Conservation (phyloP, 2,888 invertebrate species). For the Shargacucullia verbasci region DNA sequence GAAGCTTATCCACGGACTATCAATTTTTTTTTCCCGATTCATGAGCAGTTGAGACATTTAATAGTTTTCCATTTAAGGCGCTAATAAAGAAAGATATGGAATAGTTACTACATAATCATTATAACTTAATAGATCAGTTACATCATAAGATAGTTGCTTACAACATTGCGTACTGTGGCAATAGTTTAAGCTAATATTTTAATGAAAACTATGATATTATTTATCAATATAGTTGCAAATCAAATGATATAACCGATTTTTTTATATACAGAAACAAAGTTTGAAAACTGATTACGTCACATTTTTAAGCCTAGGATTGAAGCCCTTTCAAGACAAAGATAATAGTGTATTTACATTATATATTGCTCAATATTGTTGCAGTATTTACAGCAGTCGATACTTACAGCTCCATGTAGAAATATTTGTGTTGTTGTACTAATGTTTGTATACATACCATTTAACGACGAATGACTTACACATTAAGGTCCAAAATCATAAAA, state of each 20-base stretch:
- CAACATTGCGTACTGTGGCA: no score
- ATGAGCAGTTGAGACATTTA: no score
- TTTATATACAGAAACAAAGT: constrained; percentile 31
- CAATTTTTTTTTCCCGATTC: no score
- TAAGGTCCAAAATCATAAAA: constrained; percentile 51
- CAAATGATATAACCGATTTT: constrained; percentile 14
- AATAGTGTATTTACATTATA: constrained; percentile 64
- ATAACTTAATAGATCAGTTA: neutral
- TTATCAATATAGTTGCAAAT: no score
- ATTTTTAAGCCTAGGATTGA: constrained; percentile 60
- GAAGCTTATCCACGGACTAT: no score
- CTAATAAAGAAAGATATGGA: no score
- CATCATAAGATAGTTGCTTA: neutral
- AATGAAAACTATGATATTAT: no score
- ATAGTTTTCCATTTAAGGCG: no score
- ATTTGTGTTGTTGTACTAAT: constrained; percentile 51
- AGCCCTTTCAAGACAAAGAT: constrained; percentile 67
- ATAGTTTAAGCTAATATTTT: no score
- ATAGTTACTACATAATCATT: neutral
- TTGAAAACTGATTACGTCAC: constrained; percentile 26
- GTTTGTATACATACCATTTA: constrained; percentile 71
- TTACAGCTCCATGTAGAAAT: constrained; percentile 51
- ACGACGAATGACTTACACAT: constrained; percentile 37
- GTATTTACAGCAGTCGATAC: constrained; percentile 81
- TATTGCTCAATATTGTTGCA: constrained; percentile 62